A percentile compares a stretch with the other conserved stretches of the same genome.
These are phyloP conservation scores for Sinodicranocentrus sp. DNA, from an alignment of 2,888 invertebrate genomes.

Conservation along the genomic window DNA sequence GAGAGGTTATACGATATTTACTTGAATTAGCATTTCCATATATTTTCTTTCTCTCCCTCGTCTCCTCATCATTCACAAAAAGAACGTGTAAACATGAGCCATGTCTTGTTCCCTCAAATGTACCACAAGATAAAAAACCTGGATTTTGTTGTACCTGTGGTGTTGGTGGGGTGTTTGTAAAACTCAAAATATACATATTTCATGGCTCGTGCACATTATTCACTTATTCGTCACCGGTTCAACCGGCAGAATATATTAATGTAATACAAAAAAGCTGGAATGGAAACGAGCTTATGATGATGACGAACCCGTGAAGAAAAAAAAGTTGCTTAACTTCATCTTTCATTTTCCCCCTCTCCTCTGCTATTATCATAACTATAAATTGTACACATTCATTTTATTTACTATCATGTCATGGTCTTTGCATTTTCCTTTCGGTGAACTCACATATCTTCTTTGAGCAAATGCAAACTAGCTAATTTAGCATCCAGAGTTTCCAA, in stretches of 20 bases:
- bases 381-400: constrained; percentile 42
- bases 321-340: constrained; percentile 47
- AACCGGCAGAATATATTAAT: neutral
- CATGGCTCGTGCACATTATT: constrained; percentile 62
- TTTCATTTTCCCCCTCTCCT: constrained; percentile 23
- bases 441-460: neutral
- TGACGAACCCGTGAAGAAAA: constrained; percentile 1
- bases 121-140: constrained; percentile 35
- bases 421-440: constrained; percentile 10
- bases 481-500: neutral
- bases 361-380: constrained; percentile 49
- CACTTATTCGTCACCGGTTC: constrained; percentile 26
- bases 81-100: constrained; percentile 47
- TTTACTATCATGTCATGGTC: constrained; percentile 40
- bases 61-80: constrained; percentile 48
- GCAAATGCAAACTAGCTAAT: constrained; percentile 11
- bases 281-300: constrained; percentile 17
- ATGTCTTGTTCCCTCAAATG: constrained; percentile 49
- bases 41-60: constrained; percentile 29
- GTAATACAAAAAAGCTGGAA: constrained; percentile 11
- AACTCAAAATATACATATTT: constrained; percentile 47
- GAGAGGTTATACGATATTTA: constrained; percentile 13
- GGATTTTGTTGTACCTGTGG: neutral
- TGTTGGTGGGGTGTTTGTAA: neutral
- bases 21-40: constrained; percentile 50